Evolutionary conservation across 2,888 invertebrate species (phyloP).

Genomic region (Callyntrura guangdongensis): DNA sequence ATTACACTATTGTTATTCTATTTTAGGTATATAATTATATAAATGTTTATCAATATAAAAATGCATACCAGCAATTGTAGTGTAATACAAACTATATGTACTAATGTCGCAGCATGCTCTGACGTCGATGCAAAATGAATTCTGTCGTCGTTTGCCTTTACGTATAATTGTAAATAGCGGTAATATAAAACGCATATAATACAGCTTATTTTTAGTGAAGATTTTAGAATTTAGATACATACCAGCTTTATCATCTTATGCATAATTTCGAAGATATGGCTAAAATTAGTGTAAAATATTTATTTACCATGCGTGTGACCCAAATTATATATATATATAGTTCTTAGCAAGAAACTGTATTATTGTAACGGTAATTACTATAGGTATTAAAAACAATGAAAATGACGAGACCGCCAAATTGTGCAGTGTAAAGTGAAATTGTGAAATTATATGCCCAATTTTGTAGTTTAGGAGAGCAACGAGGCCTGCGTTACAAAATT

Average conservation of each 20-base stretch:
- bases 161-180: no score
- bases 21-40: neutral
- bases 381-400: neutral
- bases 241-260: neutral
- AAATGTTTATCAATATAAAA: neutral
- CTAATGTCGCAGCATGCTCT: neutral
- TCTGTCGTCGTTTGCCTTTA: no score
- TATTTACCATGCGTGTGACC: slow-evolving; percentile 36
- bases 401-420: neutral
- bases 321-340: neutral
- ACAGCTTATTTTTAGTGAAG: neutral
- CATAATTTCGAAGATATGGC: neutral
- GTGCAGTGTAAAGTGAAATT: neutral
- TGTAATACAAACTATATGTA: neutral
- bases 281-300: neutral
- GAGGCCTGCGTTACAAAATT: no score
- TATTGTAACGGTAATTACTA: neutral
- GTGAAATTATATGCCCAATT: no score
- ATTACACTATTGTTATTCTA: neutral
- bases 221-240: neutral
- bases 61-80: neutral
- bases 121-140: no score
- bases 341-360: neutral
- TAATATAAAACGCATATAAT: no score
- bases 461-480: no score